phyloP scores from a whole-genome alignment of 2,113 vertebrate species.

The Pampusana beccarii region DNA sequence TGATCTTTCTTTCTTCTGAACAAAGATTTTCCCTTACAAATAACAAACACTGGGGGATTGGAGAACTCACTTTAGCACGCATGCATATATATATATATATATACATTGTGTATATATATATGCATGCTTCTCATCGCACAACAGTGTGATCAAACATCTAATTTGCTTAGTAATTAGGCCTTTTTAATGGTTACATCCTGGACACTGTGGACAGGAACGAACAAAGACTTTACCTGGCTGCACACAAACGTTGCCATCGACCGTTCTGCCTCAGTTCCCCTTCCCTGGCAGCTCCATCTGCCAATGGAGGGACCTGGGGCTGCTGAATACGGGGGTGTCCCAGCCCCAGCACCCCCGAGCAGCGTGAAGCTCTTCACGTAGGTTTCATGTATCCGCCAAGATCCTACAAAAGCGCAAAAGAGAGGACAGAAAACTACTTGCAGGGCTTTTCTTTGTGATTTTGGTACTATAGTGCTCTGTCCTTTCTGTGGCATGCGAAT shows the following conservation, averaged over 20 bases:
- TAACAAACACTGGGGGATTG: neutral
- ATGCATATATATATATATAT: neutral
- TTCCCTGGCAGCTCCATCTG: no score
- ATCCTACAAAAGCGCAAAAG: neutral
- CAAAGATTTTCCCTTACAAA: neutral
- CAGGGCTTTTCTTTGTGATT: neutral
- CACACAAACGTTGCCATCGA: fast-evolving
- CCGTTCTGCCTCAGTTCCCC: fast-evolving
- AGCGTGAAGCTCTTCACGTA: fast-evolving
- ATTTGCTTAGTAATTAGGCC: neutral
- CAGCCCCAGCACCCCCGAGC: neutral
- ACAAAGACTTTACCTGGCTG: neutral
- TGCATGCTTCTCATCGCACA: neutral
- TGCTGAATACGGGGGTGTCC: neutral
- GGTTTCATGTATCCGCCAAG: neutral
- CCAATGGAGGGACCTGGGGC: no score
- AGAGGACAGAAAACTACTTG: neutral
- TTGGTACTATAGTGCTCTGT: neutral
- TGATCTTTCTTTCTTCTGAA: neutral
- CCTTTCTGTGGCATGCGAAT: neutral
- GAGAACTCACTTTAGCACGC: neutral
- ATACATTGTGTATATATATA: no score
- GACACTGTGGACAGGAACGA: neutral
- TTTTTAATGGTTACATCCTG: neutral
- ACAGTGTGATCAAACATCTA: neutral